These are phyloP conservation scores for Acanthurus leucopareius DNA, from an alignment of 2,797 vertebrate species.

Conservation along the genomic window DNA sequence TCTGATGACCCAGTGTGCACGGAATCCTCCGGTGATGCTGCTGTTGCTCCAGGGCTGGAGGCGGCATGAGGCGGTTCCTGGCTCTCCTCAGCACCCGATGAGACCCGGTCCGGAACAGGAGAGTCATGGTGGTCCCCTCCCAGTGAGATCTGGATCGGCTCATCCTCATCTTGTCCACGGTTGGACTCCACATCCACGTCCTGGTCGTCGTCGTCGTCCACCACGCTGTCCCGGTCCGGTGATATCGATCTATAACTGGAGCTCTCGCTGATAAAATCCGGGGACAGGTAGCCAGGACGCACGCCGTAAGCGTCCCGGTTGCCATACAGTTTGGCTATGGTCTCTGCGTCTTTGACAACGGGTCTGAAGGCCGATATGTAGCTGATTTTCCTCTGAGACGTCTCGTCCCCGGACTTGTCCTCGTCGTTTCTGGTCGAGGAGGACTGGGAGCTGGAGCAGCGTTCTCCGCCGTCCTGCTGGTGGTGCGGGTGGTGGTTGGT, in stretches of 20 bases:
- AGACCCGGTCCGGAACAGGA: constrained; percentile 67
- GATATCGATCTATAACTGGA: constrained; percentile 94
- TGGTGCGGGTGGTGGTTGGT: constrained; percentile 51
- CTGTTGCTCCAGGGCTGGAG: constrained; percentile 62
- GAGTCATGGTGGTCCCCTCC: constrained; percentile 75
- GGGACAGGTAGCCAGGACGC: constrained; percentile 89
- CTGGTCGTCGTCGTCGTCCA: constrained; percentile 86
- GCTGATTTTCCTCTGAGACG: constrained; percentile 86
- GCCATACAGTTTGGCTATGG: constrained; percentile 96
- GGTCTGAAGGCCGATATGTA: constrained; percentile 97
- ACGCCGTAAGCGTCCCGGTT: constrained; percentile 89
- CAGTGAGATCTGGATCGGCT: constrained; percentile 80
- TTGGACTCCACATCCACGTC: constrained; percentile 95
- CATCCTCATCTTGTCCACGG: constrained; percentile 90
- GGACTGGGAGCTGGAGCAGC: constrained; percentile 84
- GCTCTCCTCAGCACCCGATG: constrained; percentile 70
- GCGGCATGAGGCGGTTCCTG: constrained; percentile 60
- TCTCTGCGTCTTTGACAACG: constrained; percentile 94
- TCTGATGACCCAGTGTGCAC: constrained; percentile 74
- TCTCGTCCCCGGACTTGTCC: constrained; percentile 86
- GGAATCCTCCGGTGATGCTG: constrained; percentile 67
- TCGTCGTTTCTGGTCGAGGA: constrained; percentile 81
- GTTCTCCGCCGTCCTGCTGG: constrained; percentile 78
- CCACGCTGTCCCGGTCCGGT: constrained; percentile 90
- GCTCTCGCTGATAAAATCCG: constrained; percentile 95